Base-by-base conservation (phyloP, 1,140 invertebrate species). In the Leptopilina clavipes region DNA sequence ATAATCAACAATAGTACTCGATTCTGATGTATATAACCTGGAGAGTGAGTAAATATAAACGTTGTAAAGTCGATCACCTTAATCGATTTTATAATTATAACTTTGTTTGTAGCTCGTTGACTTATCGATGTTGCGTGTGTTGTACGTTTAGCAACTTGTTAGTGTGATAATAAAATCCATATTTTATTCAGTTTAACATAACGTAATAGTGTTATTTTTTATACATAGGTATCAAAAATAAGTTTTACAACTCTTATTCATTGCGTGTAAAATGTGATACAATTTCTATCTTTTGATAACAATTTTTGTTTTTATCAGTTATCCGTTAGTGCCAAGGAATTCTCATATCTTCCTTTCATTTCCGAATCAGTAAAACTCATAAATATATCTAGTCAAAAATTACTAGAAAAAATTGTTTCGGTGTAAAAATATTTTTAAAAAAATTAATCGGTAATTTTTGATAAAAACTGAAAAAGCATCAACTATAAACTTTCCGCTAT, bases 41-140 rank as follows among this genome's bases (percentile, higher is more conserved):
- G 17, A 52, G n/a, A 52, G 5, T 52, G 48, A 52, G 48, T 52
- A 52, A 52, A 52, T 52, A 52, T 52, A 52, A 17, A n/a, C 48
- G 48, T 52, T 17, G 48, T 8, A 52, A 52, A 17, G 48, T 52
- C 48, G 48, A 52, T 52, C 48, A 52, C 48, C 48, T 52, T 52
- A 52, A 52, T 52, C 48, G 48, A 52, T 52, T 52, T 52, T 52
- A 52, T 52, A 52, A 52, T 52, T n/a, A 52, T 52, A 52, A 8
- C 48, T 17, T 52, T 52, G 48, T 52, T 52, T 52, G 48, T n/a
- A 52, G 48, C 48, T 52, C 48, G 48, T 52, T 52, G 48, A 52
- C 48, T 52, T 52, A 52, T 52, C 48, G n/a, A 52, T 52, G 11
- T n/a, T 52, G 48, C n/a, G n/a, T 52, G 48, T 52, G 48, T 52